Conservation (phyloP, 2,888 invertebrate genomes). For the Megamerina dolium region DNA sequence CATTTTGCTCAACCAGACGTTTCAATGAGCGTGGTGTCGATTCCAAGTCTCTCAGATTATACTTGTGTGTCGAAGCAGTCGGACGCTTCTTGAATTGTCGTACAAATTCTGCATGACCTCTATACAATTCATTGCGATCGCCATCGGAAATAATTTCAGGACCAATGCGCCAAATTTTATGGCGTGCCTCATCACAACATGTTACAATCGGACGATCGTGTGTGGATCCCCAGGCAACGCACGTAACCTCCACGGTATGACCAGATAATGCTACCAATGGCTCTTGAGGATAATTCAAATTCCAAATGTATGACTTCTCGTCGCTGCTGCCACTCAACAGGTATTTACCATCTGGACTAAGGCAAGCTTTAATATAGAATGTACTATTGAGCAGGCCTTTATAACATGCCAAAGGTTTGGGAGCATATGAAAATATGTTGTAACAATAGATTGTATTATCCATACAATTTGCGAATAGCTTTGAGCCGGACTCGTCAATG, state of each 20-base stretch:
- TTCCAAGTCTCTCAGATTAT: conserved; percentile 44
- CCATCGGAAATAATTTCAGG: conserved; percentile 48
- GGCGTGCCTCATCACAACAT: conserved; percentile 75
- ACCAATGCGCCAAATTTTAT: conserved; percentile 70
- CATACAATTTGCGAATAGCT: conserved; percentile 80
- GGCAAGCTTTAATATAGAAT: conserved; percentile 77
- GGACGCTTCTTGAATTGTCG: conserved; percentile 28
- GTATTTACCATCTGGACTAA: conserved; percentile 76
- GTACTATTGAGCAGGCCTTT: conserved; percentile 72
- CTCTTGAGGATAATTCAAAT: conserved; percentile 55
- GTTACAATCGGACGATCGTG: conserved; percentile 64
- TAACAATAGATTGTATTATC: conserved; percentile 82
- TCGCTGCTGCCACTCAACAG: conserved; percentile 86
- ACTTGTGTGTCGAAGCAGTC: conserved; percentile 27
- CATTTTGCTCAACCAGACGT: conserved; percentile 47
- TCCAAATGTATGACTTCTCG: conserved; percentile 82
- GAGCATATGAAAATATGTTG: conserved; percentile 65
- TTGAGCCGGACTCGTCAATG: conserved; percentile 62
- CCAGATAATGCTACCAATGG: conserved; percentile 68
- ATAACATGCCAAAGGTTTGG: conserved; percentile 60
- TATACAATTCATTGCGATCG: conserved; percentile 43
- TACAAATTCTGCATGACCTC: conserved; percentile 52
- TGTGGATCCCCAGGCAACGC: conserved; percentile 69
- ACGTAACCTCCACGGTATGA: conserved; percentile 80
- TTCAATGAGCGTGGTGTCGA: conserved; percentile 53